These are phyloP conservation scores for Mayetiola destructor DNA, from an alignment of 2,888 invertebrate species.

Conservation along the genomic window DNA sequence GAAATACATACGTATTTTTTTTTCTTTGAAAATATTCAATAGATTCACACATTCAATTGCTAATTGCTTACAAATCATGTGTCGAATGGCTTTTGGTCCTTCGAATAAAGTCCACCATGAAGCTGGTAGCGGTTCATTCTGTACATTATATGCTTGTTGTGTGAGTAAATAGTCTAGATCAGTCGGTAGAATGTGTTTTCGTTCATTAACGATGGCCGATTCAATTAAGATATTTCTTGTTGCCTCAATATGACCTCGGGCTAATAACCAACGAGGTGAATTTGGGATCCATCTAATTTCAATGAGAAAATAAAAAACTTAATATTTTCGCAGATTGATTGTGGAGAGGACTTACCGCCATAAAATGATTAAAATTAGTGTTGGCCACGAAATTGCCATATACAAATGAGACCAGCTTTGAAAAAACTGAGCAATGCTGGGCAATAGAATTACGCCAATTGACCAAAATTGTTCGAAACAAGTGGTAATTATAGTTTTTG, in stretches of 20 bases:
- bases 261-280: conserved; percentile 37
- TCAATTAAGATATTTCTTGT: conserved; percentile 33
- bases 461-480: conserved; percentile 39
- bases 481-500: conserved; percentile 31
- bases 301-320: no score
- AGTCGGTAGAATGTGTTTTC: conserved; percentile 30
- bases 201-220: conserved; percentile 33
- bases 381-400: conserved; percentile 37
- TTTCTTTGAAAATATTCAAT: no score
- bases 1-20: no score
- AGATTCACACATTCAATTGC: no score
- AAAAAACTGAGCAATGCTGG: conserved; percentile 34
- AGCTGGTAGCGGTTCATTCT: conserved; percentile 27
- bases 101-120: conserved; percentile 35
- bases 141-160: conserved; percentile 29
- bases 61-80: conserved; percentile 32
- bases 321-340: background rate
- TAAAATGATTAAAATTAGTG: conserved; percentile 33
- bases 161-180: conserved; percentile 34
- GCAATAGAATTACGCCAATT: conserved; percentile 36
- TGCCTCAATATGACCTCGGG: conserved; percentile 31
- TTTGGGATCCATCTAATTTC: conserved; percentile 35
- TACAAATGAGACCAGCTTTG: conserved; percentile 36
- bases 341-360: conserved; percentile 31
- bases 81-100: conserved; percentile 29